These are phyloP conservation scores for Spea bombifrons DNA, from an alignment of 2,113 vertebrate species.

Conservation along the genomic window DNA sequence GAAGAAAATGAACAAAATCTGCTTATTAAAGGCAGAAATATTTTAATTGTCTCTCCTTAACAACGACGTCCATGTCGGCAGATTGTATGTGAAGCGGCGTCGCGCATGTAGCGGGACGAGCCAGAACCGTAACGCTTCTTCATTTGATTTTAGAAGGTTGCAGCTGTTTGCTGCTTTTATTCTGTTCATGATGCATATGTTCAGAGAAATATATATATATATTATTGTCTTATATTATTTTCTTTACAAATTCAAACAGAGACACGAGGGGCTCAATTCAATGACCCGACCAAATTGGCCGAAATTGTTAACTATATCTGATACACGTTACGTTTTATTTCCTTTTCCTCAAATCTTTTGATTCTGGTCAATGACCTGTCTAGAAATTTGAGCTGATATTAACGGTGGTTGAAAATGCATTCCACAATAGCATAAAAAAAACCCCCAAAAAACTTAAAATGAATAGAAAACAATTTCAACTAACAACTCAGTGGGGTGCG, in stretches of 20 bases:
- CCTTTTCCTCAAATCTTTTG: too few species aligned
- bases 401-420: too few species aligned
- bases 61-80: neutral
- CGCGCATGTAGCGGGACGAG: neutral
- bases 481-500: too few species aligned
- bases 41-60: slow-evolving; percentile 9
- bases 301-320: too few species aligned
- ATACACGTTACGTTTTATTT: too few species aligned
- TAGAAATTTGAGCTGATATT: too few species aligned
- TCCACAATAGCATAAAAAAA: too few species aligned
- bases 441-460: too few species aligned
- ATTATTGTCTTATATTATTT: neutral
- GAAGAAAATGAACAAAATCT: neutral
- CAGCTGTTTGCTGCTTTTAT: slow-evolving; percentile 8
- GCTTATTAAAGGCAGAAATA: neutral
- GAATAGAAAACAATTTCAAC: too few species aligned
- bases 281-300: too few species aligned
- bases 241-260: neutral
- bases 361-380: too few species aligned
- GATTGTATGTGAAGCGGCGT: slow-evolving; percentile 1
- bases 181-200: neutral
- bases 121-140: neutral
- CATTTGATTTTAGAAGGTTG: slow-evolving; percentile 1
- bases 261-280: neutral
- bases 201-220: neutral